Base-by-base conservation (phyloP, 1,140 invertebrate species). In the Linepithema humile region DNA sequence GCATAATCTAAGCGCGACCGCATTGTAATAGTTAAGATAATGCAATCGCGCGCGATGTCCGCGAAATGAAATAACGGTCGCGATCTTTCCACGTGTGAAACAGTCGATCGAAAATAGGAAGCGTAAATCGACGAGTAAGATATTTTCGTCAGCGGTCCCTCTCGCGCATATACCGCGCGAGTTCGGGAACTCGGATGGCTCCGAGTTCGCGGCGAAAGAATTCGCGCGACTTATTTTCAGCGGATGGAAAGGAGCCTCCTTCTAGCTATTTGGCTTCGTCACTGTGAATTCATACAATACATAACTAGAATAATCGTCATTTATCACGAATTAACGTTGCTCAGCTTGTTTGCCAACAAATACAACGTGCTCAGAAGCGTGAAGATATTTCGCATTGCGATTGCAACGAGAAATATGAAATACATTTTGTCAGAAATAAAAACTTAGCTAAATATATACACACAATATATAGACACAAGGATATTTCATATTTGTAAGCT, bases 211-310 rank as follows among this genome's bases (percentile, higher is more conserved):
- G 64, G 32, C 84, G n/a, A 82, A 85, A 86, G 84, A 88, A 89
- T 89, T 88, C 17, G 72, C 82, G 43, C 59, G 65, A 84, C 26
- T 89, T 86, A 89, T 89, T 89, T 88, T 83, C 65, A 74, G 64
- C 80, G 5, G 0, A 26, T 26, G 75, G 45, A 69, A 69, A 83
- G 26, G 59, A 78, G 53, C 35, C 65, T 38, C 70, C 85, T 15
- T 45, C 15, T 0, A 50, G 23, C 48, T 73, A 32, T 17, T 62
- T 67, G 75, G 23, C 32, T 65, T 5, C 3, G 60, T 53, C 53
- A 62, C 23, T 20, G 35, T 29, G 7, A 72, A 38, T 4, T 35
- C 10, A n/a, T 9, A 32, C 9, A 10, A 70, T 53, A 15, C n/a
- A 48, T 15, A 12, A 62, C 9, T 10, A 3, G 48, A 12, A 20